Evolutionary conservation across 2,888 invertebrate species (phyloP).

Genomic region (Temnothorax ravouxi): DNA sequence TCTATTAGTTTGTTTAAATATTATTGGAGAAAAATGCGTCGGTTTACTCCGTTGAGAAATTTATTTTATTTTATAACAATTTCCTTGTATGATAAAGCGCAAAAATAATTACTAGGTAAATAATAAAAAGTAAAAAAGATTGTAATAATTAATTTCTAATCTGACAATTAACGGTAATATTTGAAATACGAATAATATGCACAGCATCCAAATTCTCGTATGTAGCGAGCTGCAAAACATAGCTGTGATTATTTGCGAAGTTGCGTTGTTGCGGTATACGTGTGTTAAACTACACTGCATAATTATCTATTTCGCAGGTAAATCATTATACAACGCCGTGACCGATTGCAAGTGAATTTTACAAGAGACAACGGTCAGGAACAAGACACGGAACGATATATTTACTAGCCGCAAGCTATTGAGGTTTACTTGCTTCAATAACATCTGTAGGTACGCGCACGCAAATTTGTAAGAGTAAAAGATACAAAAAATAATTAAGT

Average conservation of each 20-base stretch:
- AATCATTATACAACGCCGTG: constrained; percentile 44
- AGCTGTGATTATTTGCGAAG: constrained; percentile 44
- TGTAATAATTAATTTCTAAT: neutral
- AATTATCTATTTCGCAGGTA: constrained; percentile 53
- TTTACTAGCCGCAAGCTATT: constrained; percentile 18
- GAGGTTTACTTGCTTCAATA: constrained; percentile 27
- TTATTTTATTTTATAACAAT: neutral
- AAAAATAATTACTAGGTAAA: neutral
- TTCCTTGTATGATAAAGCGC: neutral
- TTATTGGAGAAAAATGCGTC: neutral
- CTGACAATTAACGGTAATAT: neutral
- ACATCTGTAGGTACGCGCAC: neutral
- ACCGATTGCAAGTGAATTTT: constrained; percentile 45
- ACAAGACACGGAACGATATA: constrained; percentile 41
- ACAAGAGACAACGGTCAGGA: constrained; percentile 37
- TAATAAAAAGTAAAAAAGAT: neutral
- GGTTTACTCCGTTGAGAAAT: neutral
- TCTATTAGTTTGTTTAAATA: neutral
- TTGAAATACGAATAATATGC: neutral
- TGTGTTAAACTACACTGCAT: constrained; percentile 14
- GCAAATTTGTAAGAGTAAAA: neutral
- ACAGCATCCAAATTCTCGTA: neutral
- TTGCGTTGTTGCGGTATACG: constrained; percentile 5
- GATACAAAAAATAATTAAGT: neutral
- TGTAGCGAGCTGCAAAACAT: neutral